Evolutionary conservation across 2,113 vertebrate species (phyloP), one percentile per base, ranked within the genome.

Genomic region (Ornithorhynchus anatinus): DNA sequence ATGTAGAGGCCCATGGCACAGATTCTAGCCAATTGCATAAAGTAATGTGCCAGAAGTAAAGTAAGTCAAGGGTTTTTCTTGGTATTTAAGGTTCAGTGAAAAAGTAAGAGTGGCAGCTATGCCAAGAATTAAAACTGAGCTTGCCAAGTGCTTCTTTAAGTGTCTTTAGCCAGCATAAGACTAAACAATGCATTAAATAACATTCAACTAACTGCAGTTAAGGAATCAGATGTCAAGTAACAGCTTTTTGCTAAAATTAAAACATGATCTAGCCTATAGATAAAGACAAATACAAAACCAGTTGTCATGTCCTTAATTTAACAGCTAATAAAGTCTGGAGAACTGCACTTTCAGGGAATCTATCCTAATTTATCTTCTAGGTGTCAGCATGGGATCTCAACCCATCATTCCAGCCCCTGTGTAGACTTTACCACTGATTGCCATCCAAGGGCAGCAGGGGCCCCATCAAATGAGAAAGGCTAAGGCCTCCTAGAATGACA

Each of bases 141-240:
- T 91, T 87, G 88, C 92, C 91, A 93, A 92, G 72, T 33, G 73
- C 86, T 92, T 89, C 87, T 89, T 85, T 84, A 81, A 90, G 79
- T 81, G 79, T 68, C 72, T 86, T 88, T 91, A 89, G 84, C 89
- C 91, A 91, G 80, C 44, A 78, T 86, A 80, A 93, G 89, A 91
- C 88, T 91, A 95, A 93, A 93, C 85, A 93, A 84, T 80, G 75
- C 84, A 88, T 87, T 91, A 89, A 84, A 90, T 88, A 91, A 84
- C 79, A 79, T 77, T 80, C 45, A 88, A 45, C 53, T 74, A 71
- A 83, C 58, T 74, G 61, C 59, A 85, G 81, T 82, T 90, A 87
- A 89, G 84, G 89, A 87, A 85, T 75, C 74, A 75, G 81, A 85
- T 44, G 71, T 91, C 90, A 92, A 82, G 65, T 85, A 89, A 87